Evolutionary conservation across 1,140 invertebrate genomes (phyloP).

Genomic region (Sycophila sp.): DNA sequence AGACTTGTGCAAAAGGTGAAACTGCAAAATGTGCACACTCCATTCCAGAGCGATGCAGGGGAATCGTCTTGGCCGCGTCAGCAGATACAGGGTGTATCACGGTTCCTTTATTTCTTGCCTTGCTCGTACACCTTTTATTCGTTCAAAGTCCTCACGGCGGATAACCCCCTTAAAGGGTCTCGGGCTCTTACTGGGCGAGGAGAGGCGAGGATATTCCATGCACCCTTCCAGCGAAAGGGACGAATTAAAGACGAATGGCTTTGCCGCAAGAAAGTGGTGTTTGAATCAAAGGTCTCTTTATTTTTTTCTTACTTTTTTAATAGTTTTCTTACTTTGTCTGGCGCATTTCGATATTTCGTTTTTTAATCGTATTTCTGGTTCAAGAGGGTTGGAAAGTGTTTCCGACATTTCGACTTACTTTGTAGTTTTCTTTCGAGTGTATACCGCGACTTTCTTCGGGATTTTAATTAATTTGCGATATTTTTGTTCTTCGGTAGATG

Average conservation of each 20-base stretch:
- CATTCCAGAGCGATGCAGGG: neutral
- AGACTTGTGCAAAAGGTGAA: neutral
- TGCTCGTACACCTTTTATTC: neutral
- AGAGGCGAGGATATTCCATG: too few species aligned
- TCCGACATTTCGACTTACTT: neutral
- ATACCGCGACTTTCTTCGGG: too few species aligned
- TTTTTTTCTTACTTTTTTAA: neutral
- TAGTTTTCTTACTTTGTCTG: neutral
- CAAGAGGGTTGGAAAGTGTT: neutral
- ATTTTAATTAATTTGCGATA: too few species aligned
- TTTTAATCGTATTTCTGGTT: neutral
- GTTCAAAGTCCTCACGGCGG: neutral
- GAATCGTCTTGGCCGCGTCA: conserved; percentile 14
- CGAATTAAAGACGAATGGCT: too few species aligned
- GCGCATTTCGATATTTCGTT: neutral
- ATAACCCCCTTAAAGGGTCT: neutral
- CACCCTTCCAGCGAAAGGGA: too few species aligned
- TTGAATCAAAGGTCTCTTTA: neutral
- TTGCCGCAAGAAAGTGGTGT: too few species aligned
- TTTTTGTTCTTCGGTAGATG: too few species aligned
- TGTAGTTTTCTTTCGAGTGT: too few species aligned
- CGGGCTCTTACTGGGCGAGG: neutral
- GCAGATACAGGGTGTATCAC: conserved; percentile 3
- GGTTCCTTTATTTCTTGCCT: neutral
- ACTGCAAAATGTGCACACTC: conserved; percentile 25